Percentiles rank a stretch among this genome's conserved stretches.
phyloP scores from a whole-genome alignment of 1,140 invertebrate genomes.

The Drosophila prosaltans region DNA sequence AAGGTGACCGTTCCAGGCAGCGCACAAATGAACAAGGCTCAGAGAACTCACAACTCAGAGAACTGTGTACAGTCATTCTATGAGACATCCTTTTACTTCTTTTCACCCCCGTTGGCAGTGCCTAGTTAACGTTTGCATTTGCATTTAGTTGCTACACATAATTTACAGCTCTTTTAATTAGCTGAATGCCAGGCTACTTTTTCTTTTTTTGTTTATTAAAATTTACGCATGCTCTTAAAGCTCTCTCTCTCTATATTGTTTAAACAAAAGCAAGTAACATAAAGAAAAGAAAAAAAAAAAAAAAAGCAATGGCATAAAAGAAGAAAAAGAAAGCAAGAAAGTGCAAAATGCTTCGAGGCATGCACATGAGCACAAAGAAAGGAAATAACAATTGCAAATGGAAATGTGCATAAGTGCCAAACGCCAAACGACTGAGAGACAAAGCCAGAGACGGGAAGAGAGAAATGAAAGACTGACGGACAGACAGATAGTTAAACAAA shows the following conservation, averaged over 20 bases:
- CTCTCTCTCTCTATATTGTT: conserved; percentile 63
- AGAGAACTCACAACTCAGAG: neutral
- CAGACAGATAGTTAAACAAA: conserved; percentile 24
- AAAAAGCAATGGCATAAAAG: neutral
- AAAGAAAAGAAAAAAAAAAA: neutral
- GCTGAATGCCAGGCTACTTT: conserved; percentile 61
- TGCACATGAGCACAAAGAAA: conserved; percentile 60
- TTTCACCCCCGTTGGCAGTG: neutral
- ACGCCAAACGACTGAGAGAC: conserved; percentile 34
- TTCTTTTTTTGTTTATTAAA: conserved; percentile 62
- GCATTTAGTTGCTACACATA: conserved; percentile 67
- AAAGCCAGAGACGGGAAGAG: conserved; percentile 33
- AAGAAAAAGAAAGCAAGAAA: conserved; percentile 14
- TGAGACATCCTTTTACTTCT: too few species aligned
- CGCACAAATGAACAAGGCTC: conserved; percentile 37
- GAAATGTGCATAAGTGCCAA: conserved; percentile 79
- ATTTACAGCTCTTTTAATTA: conserved; percentile 81
- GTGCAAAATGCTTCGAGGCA: conserved; percentile 56
- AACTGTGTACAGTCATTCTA: neutral
- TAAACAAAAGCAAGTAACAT: conserved; percentile 32
- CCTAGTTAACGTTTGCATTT: conserved; percentile 58
- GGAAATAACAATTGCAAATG: conserved; percentile 80
- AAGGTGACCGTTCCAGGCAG: conserved; percentile 68
- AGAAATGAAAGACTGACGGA: conserved; percentile 32
- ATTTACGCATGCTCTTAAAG: conserved; percentile 76